phyloP scores from a whole-genome alignment of 2,797 vertebrate genomes.

The Zenarchopterus dispar region DNA sequence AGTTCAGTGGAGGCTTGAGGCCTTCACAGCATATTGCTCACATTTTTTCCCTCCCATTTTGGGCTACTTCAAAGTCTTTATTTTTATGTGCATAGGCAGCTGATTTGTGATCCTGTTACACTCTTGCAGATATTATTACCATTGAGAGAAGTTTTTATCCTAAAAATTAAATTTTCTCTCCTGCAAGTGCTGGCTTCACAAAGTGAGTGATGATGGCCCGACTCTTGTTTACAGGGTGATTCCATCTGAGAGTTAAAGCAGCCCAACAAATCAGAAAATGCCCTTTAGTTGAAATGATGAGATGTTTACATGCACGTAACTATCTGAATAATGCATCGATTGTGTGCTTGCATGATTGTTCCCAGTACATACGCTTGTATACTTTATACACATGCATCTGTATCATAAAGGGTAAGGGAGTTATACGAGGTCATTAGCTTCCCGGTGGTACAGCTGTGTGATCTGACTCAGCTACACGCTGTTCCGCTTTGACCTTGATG shows the following conservation, averaged over 20 bases:
- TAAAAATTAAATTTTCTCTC: slow-evolving; percentile 5
- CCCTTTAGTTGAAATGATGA: slow-evolving; percentile 11
- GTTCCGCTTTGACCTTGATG: slow-evolving; percentile 54
- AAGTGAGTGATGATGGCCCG: background rate
- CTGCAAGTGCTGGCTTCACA: background rate
- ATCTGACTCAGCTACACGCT: slow-evolving; percentile 40
- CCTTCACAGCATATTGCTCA: slow-evolving; percentile 31
- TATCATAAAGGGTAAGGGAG: slow-evolving; percentile 1
- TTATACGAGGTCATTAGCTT: slow-evolving; percentile 39
- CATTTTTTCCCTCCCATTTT: slow-evolving; percentile 1
- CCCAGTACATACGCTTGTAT: too few species aligned
- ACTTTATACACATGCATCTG: background rate
- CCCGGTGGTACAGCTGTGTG: slow-evolving; percentile 55
- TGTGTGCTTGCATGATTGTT: background rate
- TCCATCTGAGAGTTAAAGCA: background rate
- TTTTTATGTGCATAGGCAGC: slow-evolving; percentile 7
- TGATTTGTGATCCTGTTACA: slow-evolving; percentile 16
- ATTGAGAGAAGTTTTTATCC: slow-evolving; percentile 11
- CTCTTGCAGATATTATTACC: slow-evolving; percentile 15
- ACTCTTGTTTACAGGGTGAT: slow-evolving; percentile 9
- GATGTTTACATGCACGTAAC: slow-evolving; percentile 3
- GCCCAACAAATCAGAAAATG: slow-evolving; percentile 8
- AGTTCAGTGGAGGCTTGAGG: slow-evolving; percentile 48
- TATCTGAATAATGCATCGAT: slow-evolving; percentile 38
- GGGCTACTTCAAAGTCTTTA: slow-evolving; percentile 18